Evolutionary conservation across 2,888 invertebrate genomes (phyloP).

Genomic region (Chromoteleia sp.): DNA sequence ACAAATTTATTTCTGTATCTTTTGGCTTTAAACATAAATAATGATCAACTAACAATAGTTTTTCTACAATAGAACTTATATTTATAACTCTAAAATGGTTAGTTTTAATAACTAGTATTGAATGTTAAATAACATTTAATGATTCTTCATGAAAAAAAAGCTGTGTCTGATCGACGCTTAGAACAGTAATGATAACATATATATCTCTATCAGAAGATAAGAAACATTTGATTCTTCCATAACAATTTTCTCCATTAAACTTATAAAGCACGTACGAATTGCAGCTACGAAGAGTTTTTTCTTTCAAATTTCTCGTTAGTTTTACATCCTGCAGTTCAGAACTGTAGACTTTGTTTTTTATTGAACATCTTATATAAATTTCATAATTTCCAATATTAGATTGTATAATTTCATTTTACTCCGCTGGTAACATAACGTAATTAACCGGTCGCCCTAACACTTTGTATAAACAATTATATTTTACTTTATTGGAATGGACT

Average conservation of each 20-base stretch:
- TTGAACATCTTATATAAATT: background rate
- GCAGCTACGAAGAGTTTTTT: background rate
- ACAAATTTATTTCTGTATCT: conserved; percentile 18
- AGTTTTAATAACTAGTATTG: conserved; percentile 8
- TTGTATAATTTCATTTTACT: background rate
- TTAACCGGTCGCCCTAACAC: background rate
- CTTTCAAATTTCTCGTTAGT: no score
- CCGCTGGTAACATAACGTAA: background rate
- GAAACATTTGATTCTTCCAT: conserved; percentile 14
- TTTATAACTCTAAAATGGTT: background rate
- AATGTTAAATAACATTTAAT: background rate
- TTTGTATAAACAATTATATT: background rate
- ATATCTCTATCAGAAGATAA: background rate
- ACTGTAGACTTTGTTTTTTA: background rate
- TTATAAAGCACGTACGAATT: conserved; percentile 1
- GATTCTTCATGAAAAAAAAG: background rate
- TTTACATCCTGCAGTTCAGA: no score
- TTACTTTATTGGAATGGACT: background rate
- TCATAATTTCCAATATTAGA: background rate
- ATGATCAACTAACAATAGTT: conserved; percentile 4
- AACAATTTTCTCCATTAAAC: background rate
- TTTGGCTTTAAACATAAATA: conserved; percentile 19
- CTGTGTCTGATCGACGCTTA: background rate
- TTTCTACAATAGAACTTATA: background rate
- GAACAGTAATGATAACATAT: conserved; percentile 1